Evolutionary conservation across 2,888 invertebrate genomes (phyloP).

Genomic region (Bembecia ichneumoniformis): DNA sequence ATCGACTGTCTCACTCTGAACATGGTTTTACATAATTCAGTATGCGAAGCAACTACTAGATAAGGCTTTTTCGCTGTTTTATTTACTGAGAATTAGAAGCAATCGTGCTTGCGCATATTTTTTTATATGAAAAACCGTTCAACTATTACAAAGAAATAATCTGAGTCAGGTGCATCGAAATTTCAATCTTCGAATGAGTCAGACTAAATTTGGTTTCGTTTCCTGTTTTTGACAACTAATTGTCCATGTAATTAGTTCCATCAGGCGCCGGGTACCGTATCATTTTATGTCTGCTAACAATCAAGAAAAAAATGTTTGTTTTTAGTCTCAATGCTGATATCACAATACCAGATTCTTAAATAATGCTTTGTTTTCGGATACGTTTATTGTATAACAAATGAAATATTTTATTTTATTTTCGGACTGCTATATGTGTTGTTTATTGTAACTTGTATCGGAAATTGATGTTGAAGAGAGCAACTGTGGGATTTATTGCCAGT

Average conservation of each 20-base stretch:
- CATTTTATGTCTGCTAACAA: constrained; percentile 26
- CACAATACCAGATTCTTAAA: constrained; percentile 17
- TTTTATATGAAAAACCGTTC: constrained; percentile 6
- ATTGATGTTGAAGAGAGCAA: too few relatives aligned
- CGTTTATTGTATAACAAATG: background rate
- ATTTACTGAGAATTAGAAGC: constrained; percentile 4
- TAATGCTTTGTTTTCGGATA: constrained; percentile 1
- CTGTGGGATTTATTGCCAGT: too few relatives aligned
- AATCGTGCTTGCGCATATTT: constrained; percentile 3
- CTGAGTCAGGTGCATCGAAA: constrained; percentile 38
- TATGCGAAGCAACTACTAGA: constrained; percentile 7
- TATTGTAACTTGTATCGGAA: too few relatives aligned
- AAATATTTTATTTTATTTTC: background rate
- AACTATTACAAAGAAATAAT: constrained; percentile 16
- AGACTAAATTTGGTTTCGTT: constrained; percentile 53
- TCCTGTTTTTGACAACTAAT: constrained; percentile 53
- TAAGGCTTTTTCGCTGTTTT: constrained; percentile 2
- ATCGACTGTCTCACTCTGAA: constrained; percentile 13
- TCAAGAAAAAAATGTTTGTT: constrained; percentile 16
- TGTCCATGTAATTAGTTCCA: constrained; percentile 59
- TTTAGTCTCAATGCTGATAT: too few relatives aligned
- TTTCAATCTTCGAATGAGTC: constrained; percentile 40
- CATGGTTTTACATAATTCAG: constrained; percentile 1
- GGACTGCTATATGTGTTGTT: too few relatives aligned
- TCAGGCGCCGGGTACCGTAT: constrained; percentile 37